Base-by-base conservation (phyloP, 2,888 invertebrate species). In the Epinotia demarniana region DNA sequence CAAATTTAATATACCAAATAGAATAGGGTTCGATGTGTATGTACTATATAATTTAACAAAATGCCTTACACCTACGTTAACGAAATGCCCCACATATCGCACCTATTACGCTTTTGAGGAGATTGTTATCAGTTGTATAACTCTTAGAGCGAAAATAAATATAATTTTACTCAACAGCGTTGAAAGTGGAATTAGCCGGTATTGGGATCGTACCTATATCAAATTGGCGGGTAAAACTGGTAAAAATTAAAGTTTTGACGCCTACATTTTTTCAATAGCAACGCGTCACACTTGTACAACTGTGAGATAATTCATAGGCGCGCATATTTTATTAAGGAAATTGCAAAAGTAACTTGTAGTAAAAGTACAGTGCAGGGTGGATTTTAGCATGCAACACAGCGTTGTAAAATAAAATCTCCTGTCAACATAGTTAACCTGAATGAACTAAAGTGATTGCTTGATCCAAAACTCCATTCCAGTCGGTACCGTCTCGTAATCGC, bases 181-280 rank as follows among this genome's bases (percentile, higher is more conserved):
- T n/a, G 23, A 46, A 64, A 11, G 16, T 23, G 43, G 19, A 63
- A 64, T 49, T 46, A 19, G 12, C 16, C 43, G 19, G 63, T 19
- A 63, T 39, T 12, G 1, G 1, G 6, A 11, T 9, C 3, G 6
- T 19, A 3, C n/a, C n/a, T n/a, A 43, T 8, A 13, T 46, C 46
- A 23, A 13, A n/a, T 19, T 19, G 33, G 13, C 61, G 33, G 33
- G n/a, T 46, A 19, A 62, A 62, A 18, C 43, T 62, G n/a, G n/a
- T 46, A 19, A 62, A 62, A 18, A 43, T 62, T 64, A 3, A 46
- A 9, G 19, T 66, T 66, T 27, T 6, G 12, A 13, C 53, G 53
- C 66, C 66, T 55, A 23, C 53, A 53, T 13, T 53, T 53, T 66
- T 16, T 53, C 27, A 66, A 66, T 33, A 66, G 66, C 66, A 66